Evolutionary conservation across 2,113 vertebrate genomes (phyloP).

Genomic region (Pongo pygmaeus): DNA sequence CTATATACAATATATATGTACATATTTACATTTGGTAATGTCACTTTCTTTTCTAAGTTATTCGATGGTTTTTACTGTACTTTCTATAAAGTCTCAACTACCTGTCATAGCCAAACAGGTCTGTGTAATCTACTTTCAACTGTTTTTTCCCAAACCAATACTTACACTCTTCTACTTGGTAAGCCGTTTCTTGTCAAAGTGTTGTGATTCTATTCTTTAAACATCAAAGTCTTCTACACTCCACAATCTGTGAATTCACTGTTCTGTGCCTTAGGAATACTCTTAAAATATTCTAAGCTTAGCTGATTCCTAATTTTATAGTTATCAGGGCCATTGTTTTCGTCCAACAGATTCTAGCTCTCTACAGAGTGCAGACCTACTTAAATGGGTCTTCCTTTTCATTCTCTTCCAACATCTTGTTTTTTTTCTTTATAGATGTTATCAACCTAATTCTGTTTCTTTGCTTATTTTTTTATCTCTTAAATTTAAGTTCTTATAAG

Average conservation of each 20-base stretch:
- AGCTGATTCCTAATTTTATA: not conserved
- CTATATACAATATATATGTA: not conserved
- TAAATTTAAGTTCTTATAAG: not conserved
- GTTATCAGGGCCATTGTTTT: not conserved
- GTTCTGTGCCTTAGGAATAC: not conserved
- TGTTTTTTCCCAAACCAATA: not conserved
- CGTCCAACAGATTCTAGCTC: not conserved
- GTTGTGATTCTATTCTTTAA: not conserved
- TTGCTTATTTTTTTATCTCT: not conserved
- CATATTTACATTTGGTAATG: not conserved
- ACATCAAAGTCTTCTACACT: not conserved
- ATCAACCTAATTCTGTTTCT: not conserved
- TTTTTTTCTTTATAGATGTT: not conserved
- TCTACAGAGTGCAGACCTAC: not conserved
- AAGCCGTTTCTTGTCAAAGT: not conserved
- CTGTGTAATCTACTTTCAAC: not conserved
- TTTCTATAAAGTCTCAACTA: not conserved
- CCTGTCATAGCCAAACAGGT: fast-evolving
- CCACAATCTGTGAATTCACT: not conserved
- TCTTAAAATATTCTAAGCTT: not conserved
- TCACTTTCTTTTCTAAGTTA: not conserved
- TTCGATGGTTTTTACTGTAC: not conserved
- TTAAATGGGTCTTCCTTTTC: not conserved
- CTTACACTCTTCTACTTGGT: not conserved
- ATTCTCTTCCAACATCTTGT: not conserved